A percentile compares a stretch with the other conserved stretches of the same genome.
Conservation (phyloP, 1,140 invertebrate genomes). For the Harpegnathos saltator region DNA sequence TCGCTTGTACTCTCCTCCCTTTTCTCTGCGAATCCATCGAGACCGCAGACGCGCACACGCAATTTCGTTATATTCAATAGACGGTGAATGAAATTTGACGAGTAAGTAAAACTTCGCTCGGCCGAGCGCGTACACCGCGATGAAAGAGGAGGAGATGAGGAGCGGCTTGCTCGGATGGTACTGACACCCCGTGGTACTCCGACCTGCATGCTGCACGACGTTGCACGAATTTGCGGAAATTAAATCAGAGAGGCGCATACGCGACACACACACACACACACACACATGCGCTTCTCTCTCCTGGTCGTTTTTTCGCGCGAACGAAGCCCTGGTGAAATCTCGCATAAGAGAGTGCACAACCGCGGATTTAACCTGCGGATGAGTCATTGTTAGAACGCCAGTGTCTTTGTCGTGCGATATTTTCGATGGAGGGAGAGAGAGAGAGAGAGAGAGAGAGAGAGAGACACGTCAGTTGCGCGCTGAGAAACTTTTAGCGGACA, state of each 20-base stretch:
- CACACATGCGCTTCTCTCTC: conserved; percentile 19
- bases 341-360: conserved; percentile 5
- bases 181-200: neutral
- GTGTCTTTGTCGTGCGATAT: conserved; percentile 1
- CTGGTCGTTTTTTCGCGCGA: conserved; percentile 10
- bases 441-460: neutral
- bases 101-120: conserved; percentile 15
- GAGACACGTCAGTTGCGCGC: neutral
- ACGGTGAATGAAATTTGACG: conserved; percentile 9
- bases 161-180: conserved; percentile 7
- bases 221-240: conserved; percentile 44
- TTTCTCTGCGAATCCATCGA: neutral
- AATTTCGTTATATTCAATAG: neutral
- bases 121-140: neutral
- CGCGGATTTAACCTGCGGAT: conserved; percentile 28
- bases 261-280: neutral
- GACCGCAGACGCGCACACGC: neutral
- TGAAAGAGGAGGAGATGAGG: conserved; percentile 16
- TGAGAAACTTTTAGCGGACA: neutral
- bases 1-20: too few relatives aligned
- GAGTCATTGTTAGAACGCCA: conserved; percentile 27
- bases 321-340: conserved; percentile 11
- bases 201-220: conserved; percentile 20
- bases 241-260: conserved; percentile 45
- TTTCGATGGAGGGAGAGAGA: neutral